phyloP scores from a whole-genome alignment of 2,888 invertebrate genomes.

The Leucophenga montana region DNA sequence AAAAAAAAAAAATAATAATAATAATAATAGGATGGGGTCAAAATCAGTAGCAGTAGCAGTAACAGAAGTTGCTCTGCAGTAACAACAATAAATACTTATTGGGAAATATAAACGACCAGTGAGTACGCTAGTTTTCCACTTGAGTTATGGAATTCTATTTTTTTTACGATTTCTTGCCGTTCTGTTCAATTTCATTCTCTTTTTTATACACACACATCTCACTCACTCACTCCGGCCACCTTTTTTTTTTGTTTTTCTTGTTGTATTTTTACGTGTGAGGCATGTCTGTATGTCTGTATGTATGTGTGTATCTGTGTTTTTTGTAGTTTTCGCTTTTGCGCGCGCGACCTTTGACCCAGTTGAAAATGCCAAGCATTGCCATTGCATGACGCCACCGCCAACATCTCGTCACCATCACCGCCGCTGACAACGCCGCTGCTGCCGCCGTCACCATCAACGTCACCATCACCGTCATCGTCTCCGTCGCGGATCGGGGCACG shows the following conservation, averaged over 20 bases:
- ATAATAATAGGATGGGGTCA: no score
- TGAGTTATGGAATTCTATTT: slow-evolving; percentile 17
- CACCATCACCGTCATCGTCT: not conserved
- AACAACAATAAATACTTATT: slow-evolving; percentile 24
- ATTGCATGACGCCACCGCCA: no score
- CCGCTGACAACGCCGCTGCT: not conserved
- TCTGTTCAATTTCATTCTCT: not conserved
- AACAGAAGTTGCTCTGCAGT: not conserved
- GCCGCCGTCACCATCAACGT: not conserved
- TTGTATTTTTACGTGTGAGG: slow-evolving; percentile 1
- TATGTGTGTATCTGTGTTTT: not conserved
- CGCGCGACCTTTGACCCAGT: slow-evolving; percentile 22
- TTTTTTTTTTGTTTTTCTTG: not conserved
- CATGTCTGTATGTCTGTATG: not conserved
- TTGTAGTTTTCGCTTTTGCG: slow-evolving; percentile 1
- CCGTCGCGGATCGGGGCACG: no score
- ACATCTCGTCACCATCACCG: not conserved
- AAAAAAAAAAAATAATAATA: no score
- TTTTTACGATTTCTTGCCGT: slow-evolving; percentile 11
- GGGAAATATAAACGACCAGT: slow-evolving; percentile 16
- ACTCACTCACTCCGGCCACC: no score
- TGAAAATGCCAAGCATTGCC: not conserved
- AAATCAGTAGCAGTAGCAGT: no score
- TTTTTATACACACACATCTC: no score
- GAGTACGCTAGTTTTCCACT: slow-evolving; percentile 23